Percentiles rank a stretch among this genome's conserved stretches.
Conservation (phyloP, 2,797 vertebrate species). For the Echiichthys vipera region DNA sequence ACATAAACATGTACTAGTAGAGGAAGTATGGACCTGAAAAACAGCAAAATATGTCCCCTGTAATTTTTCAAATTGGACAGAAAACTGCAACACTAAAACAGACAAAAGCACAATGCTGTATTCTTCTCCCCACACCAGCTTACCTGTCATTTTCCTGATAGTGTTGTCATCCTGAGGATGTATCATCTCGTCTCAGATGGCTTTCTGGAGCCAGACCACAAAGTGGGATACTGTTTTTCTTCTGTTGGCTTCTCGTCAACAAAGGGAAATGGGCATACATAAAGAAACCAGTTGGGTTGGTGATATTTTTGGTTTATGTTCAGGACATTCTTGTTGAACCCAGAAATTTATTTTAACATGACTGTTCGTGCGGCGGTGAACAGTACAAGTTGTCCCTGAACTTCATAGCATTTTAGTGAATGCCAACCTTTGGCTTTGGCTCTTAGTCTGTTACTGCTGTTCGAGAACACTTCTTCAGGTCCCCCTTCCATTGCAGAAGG, state of each 20-base stretch:
- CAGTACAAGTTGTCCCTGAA: background rate
- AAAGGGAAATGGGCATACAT: background rate
- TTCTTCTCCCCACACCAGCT: background rate
- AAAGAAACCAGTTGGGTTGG: no score
- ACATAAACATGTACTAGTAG: no score
- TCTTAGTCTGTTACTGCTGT: background rate
- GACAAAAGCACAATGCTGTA: no score
- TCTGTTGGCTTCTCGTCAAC: background rate
- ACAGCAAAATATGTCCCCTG: no score
- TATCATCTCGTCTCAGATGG: background rate
- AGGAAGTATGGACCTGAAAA: no score
- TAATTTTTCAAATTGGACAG: no score
- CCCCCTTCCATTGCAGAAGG: background rate
- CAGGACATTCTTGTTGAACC: background rate
- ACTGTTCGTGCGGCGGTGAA: background rate
- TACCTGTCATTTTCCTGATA: background rate
- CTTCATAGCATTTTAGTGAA: background rate
- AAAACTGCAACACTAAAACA: no score
- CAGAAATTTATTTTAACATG: background rate
- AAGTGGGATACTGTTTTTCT: background rate
- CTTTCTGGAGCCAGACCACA: background rate
- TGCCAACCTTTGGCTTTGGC: accelerated
- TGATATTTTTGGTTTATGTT: background rate
- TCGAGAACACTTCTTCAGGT: background rate
- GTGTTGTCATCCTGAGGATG: background rate